Percentiles rank a stretch among this genome's conserved stretches.
phyloP scores from a whole-genome alignment of 2,113 vertebrate species.

The Coturnix japonica region DNA sequence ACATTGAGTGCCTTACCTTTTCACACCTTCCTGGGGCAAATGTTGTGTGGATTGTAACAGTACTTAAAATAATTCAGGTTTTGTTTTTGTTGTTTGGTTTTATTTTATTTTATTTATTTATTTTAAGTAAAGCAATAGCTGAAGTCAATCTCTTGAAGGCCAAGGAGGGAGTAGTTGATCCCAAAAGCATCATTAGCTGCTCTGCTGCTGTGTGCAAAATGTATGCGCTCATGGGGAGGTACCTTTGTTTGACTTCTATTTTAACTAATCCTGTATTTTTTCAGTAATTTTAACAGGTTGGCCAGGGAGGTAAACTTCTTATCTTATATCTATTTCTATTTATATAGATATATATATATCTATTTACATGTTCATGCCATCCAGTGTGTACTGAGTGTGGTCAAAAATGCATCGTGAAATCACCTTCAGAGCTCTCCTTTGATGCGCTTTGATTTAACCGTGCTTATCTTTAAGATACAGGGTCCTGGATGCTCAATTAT shows the following conservation, averaged over 20 bases:
- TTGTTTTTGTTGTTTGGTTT: no score
- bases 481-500: neutral
- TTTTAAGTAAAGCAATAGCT: neutral
- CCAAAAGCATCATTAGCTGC: neutral
- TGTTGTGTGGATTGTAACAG: neutral
- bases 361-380: neutral
- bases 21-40: neutral
- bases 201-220: neutral
- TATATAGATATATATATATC: neutral
- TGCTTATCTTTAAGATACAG: neutral
- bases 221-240: accelerated
- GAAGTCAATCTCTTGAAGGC: neutral
- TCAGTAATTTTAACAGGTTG: neutral
- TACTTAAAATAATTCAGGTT: neutral
- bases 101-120: no score
- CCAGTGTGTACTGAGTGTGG: neutral
- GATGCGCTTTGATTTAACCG: neutral
- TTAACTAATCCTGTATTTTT: neutral
- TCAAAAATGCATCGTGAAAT: neutral
- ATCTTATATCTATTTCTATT: neutral
- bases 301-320: neutral
- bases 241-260: neutral
- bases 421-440: neutral
- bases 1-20: no score
- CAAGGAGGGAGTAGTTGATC: neutral